A percentile compares a stretch with the other conserved stretches of the same genome.
Evolutionary conservation across 2,797 vertebrate genomes (phyloP).

Genomic region (Crenuchus spilurus): DNA sequence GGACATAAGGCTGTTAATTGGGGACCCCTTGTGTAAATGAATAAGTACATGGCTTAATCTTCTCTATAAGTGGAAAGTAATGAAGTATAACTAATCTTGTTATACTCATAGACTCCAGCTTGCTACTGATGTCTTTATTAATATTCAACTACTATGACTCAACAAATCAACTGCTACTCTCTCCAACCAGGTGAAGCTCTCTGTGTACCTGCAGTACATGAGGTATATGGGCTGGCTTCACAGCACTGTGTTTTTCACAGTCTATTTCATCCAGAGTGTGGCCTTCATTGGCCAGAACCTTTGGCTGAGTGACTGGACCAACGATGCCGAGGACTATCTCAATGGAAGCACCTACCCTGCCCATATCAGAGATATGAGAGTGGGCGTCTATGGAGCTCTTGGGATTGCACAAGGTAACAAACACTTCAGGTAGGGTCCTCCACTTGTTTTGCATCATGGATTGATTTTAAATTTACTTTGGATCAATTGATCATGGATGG

Average conservation of each 20-base stretch:
- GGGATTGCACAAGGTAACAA: slow-evolving; percentile 84
- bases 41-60: no score
- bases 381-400: slow-evolving; percentile 86
- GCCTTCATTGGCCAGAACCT: slow-evolving; percentile 84
- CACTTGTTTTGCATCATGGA: no score
- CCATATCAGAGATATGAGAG: slow-evolving; percentile 78
- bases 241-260: slow-evolving; percentile 57
- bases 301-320: slow-evolving; percentile 95
- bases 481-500: no score
- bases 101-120: no score
- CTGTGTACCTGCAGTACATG: slow-evolving; percentile 85
- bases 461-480: no score
- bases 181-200: slow-evolving; percentile 85
- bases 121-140: no score
- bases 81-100: no score
- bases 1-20: no score
- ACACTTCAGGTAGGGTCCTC: no score
- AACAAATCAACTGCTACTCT: neutral
- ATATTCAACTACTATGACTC: no score
- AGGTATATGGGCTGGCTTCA: slow-evolving; percentile 82
- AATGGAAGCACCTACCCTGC: slow-evolving; percentile 81
- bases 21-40: no score
- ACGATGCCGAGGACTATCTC: slow-evolving; percentile 70
- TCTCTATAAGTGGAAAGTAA: no score
- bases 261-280: slow-evolving; percentile 71